Conservation (phyloP, 2,113 vertebrate species). For the Limanda limanda region DNA sequence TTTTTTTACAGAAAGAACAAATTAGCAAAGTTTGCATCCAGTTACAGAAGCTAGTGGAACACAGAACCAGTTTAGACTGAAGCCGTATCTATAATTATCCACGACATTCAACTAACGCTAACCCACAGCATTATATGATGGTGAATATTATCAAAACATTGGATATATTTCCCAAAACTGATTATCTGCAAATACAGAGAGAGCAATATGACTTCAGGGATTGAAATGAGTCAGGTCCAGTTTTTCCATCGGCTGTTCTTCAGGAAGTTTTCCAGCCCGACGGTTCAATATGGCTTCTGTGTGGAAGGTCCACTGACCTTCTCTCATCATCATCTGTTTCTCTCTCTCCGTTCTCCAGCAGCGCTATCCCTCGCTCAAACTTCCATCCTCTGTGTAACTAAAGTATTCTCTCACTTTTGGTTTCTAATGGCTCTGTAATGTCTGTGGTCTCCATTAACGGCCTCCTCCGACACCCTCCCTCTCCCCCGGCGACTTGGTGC, state of each 20-base stretch:
- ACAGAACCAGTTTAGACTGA: too few relatives aligned
- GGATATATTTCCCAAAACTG: too few relatives aligned
- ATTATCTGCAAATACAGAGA: too few relatives aligned
- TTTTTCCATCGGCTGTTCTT: neutral
- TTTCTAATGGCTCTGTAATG: slow-evolving; percentile 77
- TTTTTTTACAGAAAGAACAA: too few relatives aligned
- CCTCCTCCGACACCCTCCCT: slow-evolving; percentile 66
- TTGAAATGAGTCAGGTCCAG: neutral
- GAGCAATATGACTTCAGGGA: too few relatives aligned
- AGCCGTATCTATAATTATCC: neutral
- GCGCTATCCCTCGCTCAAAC: slow-evolving; percentile 54
- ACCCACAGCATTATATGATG: too few relatives aligned
- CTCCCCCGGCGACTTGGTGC: slow-evolving; percentile 72
- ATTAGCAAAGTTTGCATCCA: too few relatives aligned
- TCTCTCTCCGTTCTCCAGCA: slow-evolving; percentile 70
- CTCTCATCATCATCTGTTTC: slow-evolving; percentile 64
- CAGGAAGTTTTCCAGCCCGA: slow-evolving; percentile 11
- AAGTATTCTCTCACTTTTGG: slow-evolving; percentile 69
- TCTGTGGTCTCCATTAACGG: slow-evolving; percentile 73
- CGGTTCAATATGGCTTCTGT: slow-evolving; percentile 54
- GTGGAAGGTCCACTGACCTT: slow-evolving; percentile 56
- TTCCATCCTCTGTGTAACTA: slow-evolving; percentile 64
- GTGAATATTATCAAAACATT: too few relatives aligned
- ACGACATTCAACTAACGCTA: neutral
- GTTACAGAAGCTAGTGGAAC: too few relatives aligned